These are phyloP conservation scores for Lytechinus pictus DNA, from an alignment of 35 echinoderm and acorn worm species.

Conservation along the genomic window DNA sequence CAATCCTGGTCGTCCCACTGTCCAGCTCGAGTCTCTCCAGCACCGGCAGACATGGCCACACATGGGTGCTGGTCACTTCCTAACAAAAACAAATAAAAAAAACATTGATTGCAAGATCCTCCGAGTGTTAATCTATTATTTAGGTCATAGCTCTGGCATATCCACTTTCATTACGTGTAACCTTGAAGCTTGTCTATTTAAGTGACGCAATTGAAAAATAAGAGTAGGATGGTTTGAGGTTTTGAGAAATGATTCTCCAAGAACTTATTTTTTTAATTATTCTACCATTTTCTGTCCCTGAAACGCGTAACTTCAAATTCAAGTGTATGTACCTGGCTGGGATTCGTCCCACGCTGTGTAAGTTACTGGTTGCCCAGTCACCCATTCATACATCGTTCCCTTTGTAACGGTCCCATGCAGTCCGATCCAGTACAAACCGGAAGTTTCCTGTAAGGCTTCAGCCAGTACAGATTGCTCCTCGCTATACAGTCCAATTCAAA, in stretches of 20 bases:
- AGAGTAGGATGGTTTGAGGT: no score
- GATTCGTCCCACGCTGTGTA: slow-evolving; percentile 71
- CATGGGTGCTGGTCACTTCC: slow-evolving; percentile 56
- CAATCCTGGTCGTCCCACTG: slow-evolving; percentile 69
- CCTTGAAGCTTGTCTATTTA: no score
- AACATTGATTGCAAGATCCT: no score
- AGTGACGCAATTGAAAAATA: no score
- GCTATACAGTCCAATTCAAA: not conserved
- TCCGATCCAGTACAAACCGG: slow-evolving; percentile 69
- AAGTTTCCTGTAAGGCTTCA: not conserved
- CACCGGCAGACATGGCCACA: slow-evolving; percentile 52
- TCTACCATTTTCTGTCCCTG: no score
- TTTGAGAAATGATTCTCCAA: no score
- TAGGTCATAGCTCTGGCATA: no score
- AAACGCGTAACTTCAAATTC: not conserved
- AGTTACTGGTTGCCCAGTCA: slow-evolving; percentile 58
- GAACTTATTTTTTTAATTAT: no score
- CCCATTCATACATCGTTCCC: slow-evolving; percentile 69
- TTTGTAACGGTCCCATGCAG: slow-evolving; percentile 44
- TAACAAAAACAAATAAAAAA: not conserved
- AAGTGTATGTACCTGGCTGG: slow-evolving; percentile 57
- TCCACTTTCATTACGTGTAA: no score
- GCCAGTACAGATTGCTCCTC: slow-evolving; percentile 31
- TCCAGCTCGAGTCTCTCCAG: not conserved
- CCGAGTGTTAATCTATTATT: no score